phyloP scores from a whole-genome alignment of 2,888 invertebrate species.

The Ophion costatus region DNA sequence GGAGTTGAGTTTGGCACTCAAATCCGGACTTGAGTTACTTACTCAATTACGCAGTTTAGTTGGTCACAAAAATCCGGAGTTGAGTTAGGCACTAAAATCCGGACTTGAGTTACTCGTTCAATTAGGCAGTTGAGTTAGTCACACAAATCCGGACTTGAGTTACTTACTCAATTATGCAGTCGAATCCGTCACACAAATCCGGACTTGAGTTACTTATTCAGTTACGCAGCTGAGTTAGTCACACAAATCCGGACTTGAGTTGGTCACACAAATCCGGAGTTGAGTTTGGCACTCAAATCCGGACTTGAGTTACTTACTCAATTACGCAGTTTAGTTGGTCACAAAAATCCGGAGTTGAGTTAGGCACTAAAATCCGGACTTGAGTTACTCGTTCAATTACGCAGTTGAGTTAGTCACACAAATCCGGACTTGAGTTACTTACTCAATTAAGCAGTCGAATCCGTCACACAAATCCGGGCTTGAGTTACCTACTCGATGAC shows the following conservation, averaged over 20 bases:
- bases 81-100: no score
- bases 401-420: neutral
- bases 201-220: neutral
- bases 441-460: no score
- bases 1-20: no score
- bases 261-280: neutral
- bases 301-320: neutral
- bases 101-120: no score
- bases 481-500: neutral
- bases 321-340: neutral
- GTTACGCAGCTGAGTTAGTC: neutral
- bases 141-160: no score
- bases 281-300: neutral
- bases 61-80: no score
- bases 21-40: no score
- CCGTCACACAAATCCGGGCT: neutral
- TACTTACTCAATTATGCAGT: no score
- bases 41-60: no score
- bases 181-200: neutral
- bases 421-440: neutral
- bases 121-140: no score
- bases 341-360: neutral
- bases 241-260: neutral
- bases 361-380: neutral
- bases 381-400: neutral